Conservation (phyloP, 1,140 invertebrate species). For the Sitophilus oryzae region DNA sequence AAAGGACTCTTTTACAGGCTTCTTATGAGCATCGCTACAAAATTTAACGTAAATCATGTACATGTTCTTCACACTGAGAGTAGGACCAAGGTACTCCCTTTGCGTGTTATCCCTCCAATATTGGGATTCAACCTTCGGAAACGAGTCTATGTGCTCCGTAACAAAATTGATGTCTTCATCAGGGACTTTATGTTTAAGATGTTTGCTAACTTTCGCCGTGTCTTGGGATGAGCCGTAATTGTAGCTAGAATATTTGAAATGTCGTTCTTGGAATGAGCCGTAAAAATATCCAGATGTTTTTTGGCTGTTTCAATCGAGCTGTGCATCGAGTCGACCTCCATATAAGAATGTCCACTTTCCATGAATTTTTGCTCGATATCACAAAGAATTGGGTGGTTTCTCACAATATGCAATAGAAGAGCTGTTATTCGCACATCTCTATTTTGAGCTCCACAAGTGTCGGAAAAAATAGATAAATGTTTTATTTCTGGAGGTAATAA, state of each 20-base stretch:
- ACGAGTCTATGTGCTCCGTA: not conserved
- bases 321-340: too few species aligned
- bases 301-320: too few species aligned
- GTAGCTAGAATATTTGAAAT: too few species aligned
- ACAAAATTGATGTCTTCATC: not conserved
- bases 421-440: slow-evolving; percentile 13
- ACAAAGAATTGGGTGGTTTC: not conserved
- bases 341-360: too few species aligned
- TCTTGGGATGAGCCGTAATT: slow-evolving; percentile 10
- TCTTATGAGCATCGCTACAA: not conserved
- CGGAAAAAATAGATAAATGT: slow-evolving; percentile 13
- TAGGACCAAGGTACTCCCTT: too few species aligned
- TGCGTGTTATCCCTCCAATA: slow-evolving; percentile 5
- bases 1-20: slow-evolving; percentile 9
- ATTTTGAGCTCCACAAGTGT: slow-evolving; percentile 18
- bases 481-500: not conserved
- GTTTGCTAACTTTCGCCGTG: not conserved
- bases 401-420: slow-evolving; percentile 8
- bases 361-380: too few species aligned
- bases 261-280: too few species aligned
- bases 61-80: slow-evolving; percentile 1
- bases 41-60: not conserved
- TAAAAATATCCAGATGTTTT: too few species aligned
- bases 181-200: too few species aligned
- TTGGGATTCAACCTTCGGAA: slow-evolving; percentile 10